A percentile compares a stretch with the other conserved stretches of the same genome.
Evolutionary conservation across 2,797 vertebrate species (phyloP).

Genomic region (Chiropotes sagulatus): DNA sequence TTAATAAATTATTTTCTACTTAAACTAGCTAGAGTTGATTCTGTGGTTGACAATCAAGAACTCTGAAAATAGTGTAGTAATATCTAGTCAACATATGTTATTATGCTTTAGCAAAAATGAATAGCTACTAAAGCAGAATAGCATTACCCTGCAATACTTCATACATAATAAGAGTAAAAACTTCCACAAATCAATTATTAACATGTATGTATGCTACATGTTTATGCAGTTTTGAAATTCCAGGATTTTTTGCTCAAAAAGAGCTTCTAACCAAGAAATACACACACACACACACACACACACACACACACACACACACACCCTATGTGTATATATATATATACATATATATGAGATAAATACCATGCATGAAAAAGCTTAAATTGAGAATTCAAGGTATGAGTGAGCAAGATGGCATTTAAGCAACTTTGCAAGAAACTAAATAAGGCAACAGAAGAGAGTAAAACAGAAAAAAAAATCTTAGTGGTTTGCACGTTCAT

Average conservation of each 20-base stretch:
- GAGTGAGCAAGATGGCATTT: neutral
- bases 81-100: neutral
- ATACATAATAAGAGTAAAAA: neutral
- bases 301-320: neutral
- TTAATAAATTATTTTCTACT: neutral
- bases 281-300: neutral
- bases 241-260: neutral
- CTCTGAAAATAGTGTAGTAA: neutral
- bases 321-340: neutral
- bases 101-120: neutral
- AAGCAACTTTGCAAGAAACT: neutral
- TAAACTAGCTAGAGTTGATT: neutral
- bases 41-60: neutral
- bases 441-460: neutral
- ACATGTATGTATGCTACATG: neutral
- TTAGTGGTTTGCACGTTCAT: accelerated
- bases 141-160: neutral
- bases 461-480: neutral
- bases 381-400: neutral
- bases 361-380: neutral
- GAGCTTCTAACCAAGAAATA: neutral
- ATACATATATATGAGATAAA: neutral
- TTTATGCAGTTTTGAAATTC: neutral
- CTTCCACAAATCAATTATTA: neutral
- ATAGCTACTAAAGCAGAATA: neutral